phyloP scores from a whole-genome alignment of 2,888 invertebrate species.

The Lasioglossum leucozonium region DNA sequence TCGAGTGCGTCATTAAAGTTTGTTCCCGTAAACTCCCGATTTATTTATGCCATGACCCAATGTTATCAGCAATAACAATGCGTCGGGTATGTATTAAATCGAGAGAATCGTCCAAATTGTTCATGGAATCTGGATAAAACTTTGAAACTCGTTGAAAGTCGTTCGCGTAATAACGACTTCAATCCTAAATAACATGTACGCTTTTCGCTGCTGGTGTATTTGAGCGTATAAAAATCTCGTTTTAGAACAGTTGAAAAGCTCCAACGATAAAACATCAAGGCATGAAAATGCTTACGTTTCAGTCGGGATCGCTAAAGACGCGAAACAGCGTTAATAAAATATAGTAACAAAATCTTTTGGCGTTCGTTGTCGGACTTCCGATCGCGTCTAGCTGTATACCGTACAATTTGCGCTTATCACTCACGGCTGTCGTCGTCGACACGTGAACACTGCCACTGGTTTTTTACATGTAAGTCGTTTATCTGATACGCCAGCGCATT shows the following conservation, averaged over 20 bases:
- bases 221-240: not conserved
- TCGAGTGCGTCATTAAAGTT: not conserved
- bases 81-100: not conserved
- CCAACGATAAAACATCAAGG: not conserved
- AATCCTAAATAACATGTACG: not conserved
- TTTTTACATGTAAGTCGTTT: not conserved
- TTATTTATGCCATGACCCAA: not conserved
- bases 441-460: not conserved
- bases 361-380: not conserved
- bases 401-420: conserved; percentile 9
- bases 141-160: not conserved
- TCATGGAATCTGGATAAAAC: not conserved
- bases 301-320: not conserved
- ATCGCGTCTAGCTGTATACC: conserved; percentile 29
- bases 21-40: not conserved
- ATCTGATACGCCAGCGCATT: conserved; percentile 6
- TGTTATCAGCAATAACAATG: not conserved
- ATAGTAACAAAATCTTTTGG: conserved; percentile 4
- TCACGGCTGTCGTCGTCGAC: not conserved
- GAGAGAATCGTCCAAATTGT: not conserved
- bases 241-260: not conserved
- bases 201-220: not conserved
- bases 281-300: not conserved
- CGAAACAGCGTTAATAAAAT: not conserved
- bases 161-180: not conserved